phyloP scores from a whole-genome alignment of 2,797 vertebrate species.

The Australoheros facetus region DNA sequence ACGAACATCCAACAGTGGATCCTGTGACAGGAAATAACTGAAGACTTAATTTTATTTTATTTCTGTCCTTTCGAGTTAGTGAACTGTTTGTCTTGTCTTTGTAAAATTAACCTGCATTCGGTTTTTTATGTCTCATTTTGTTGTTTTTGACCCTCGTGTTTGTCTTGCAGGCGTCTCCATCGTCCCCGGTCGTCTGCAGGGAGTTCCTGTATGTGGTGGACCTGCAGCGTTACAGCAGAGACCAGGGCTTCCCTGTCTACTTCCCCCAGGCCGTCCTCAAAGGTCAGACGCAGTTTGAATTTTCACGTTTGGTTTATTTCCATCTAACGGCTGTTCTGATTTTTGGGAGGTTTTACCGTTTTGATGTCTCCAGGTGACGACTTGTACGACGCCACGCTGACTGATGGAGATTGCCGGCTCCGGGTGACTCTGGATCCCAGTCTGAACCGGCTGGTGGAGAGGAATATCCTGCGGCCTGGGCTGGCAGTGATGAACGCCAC shows the following conservation, averaged over 20 bases:
- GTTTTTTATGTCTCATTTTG: not conserved
- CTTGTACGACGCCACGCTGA: constrained; percentile 78
- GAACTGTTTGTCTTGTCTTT: not conserved
- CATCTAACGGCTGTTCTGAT: not conserved
- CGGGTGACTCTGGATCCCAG: constrained; percentile 75
- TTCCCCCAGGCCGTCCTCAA: constrained; percentile 72
- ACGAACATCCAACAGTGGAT: not conserved
- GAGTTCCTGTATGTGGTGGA: constrained; percentile 68
- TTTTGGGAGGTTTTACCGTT: not conserved
- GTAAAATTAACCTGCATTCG: not conserved
- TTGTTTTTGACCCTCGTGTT: not conserved
- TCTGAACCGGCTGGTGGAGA: constrained; percentile 73
- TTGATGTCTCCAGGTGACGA: constrained; percentile 50
- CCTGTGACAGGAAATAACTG: accelerated
- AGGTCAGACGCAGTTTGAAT: constrained; percentile 20
- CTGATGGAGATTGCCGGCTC: constrained; percentile 74
- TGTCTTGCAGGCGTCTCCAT: constrained; percentile 28
- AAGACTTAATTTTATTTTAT: not conserved
- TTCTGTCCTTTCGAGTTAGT: not conserved
- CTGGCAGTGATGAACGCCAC: constrained; percentile 45
- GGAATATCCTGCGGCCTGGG: constrained; percentile 59
- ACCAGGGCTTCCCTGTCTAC: constrained; percentile 66
- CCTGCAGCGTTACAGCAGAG: constrained; percentile 77
- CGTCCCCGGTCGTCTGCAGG: constrained; percentile 40
- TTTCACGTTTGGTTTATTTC: not conserved